Evolutionary conservation across 2,888 invertebrate species (phyloP), one percentile per base, ranked within the genome.

Genomic region (Drosophila diplacantha): DNA sequence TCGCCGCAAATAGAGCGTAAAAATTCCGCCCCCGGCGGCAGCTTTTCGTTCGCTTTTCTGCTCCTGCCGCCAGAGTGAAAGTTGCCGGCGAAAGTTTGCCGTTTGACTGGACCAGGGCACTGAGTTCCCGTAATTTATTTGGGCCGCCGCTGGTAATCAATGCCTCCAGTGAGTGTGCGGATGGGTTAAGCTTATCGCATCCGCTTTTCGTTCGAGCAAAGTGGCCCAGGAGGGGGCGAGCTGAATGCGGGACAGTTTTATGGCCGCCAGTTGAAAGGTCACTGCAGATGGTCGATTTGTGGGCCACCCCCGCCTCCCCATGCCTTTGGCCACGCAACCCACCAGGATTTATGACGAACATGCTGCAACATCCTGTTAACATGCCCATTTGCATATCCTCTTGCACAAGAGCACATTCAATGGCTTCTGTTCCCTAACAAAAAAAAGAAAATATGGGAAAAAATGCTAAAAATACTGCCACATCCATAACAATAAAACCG

Each of bases 61-160:
- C 39, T 20, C n/a, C 12, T 31, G 41, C 35, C 38, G 41, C 47
- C 22, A 41, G 47, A 73, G 81, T 61, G 81, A 78, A 78, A 81
- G 77, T 78, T 75, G 50, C 51, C 24, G 69, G 55, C 52, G 76
- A 77, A 81, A 81, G 81, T 77, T 79, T 74, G 39, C 50, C 55
- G 32, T 55, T 50, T 46, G 54, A 39, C 38, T 49, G 52, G 66
- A 54, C 65, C 56, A 43, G 65, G 49, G 65, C 39, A 37, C 46
- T 39, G 63, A 41, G 63, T 50, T 55, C 58, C 47, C 69, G 76
- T 77, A 77, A 77, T 81, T 77, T 77, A 77, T 77, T 78, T 77
- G 73, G 73, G 49, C 69, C 75, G 79, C 69, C 75, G 78, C 75
- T 78, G 81, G 81, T 77, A 77, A 77, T 77, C 77, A 78, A 81